Evolutionary conservation across 2,797 vertebrate species (phyloP), one percentile per base, ranked within the genome.

Genomic region (Tenualosa thibaudeaui): DNA sequence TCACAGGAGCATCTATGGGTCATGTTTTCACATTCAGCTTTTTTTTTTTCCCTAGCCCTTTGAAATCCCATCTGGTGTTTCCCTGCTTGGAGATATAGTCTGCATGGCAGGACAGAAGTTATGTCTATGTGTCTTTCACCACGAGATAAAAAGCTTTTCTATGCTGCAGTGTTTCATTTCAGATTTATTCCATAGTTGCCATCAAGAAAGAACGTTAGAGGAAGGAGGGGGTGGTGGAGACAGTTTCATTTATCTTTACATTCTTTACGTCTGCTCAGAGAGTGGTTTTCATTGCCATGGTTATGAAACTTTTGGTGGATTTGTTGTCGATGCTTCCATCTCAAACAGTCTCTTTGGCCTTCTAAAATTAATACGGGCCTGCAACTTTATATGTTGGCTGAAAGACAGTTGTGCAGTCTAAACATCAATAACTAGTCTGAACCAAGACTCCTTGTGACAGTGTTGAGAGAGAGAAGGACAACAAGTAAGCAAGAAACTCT

Each of bases 361-460:
- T 43, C 71, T 78, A 9, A 78, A 78, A 46, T 78, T 46, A 78
- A 43, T 78, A 46, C 17, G 1, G 71, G 71, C 37, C 71, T 78
- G 15, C 15, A 40, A 71, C 17, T 43, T 75, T 75, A 19, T 15
- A 75, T 75, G 17, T 75, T 75, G 68, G 17, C 68, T 75, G 37
- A 75, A 75, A 19, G 71, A 22, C 37, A 19, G 49, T 22, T 82
- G 49, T 71, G 50, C 86, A 82, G 68, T 83, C 83, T 84, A 85
- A 85, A 82, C 84, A 86, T 87, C 88, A 90, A 86, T 90, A 88
- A 87, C 31, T 75, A 75, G 31, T 75, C 17, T 75, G 68, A 75
- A 75, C 68, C 37, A 17, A 43, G 26, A 43, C 68, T 75, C 68
- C 68, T 26, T 75, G 68, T 75, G 68, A 65, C 31, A 13, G 65